Evolutionary conservation across 2,888 invertebrate species (phyloP), one percentile per base, ranked within the genome.

Genomic region (Archips crataeganus): DNA sequence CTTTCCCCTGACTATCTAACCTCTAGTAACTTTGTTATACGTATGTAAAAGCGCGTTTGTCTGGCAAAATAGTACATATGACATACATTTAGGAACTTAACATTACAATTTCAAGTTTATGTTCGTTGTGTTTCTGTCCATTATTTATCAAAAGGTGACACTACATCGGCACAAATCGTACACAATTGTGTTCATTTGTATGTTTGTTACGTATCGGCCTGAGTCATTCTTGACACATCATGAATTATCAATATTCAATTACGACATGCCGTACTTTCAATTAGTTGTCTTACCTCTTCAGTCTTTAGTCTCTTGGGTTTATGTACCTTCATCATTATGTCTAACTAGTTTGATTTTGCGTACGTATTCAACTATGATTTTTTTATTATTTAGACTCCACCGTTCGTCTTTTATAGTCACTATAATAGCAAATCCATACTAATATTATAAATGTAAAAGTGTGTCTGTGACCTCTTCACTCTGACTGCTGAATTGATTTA

Each of bases 41-140:
- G 6, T 39, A 5, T 39, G 66, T 69, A 69, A 69, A 66, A 45
- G 10, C 45, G 11, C 63, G 64, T 75, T 75, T 72, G 75, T 68
- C 57, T 36, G 76, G 49, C 63, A 75, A 71, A 73, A 77, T 77
- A 71, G 73, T 75, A n/a, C n/a, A n/a, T n/a, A 77, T 77, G 75
- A 73, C 76, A 75, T 75, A 76, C 62, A 42, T 63, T 59, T 57
- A 9, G 11, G 32, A 47, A 57, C 4, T 4, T 39, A 1, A 6
- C 32, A 49, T 6, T 10, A 13, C n/a, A 69, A 57, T 68, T 64
- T 36, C 32, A 69, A 69, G 49, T 39, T 63, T 73, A 59, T 59
- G 54, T 0, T 8, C 39, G 10, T 13, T 1, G 36, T 1, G 11
- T 68, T 73, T 68, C 2, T 9, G 51, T 51, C 49, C 3, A 64